phyloP scores from a whole-genome alignment of 30 jellyfish, hydroid and myxozoan species.

The Cassiopea andromeda region DNA sequence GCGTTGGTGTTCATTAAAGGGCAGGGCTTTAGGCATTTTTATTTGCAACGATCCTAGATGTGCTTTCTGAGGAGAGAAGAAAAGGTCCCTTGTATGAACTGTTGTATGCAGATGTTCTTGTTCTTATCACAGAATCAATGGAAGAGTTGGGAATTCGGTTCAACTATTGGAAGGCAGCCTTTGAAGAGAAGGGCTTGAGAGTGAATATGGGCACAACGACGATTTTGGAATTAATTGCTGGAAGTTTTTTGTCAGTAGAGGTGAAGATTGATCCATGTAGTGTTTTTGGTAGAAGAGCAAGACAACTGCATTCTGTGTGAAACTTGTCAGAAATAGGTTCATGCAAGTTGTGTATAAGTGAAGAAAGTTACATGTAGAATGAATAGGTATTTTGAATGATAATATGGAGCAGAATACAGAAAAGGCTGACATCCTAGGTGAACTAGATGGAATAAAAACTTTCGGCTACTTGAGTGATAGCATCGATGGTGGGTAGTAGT shows the following conservation, averaged over 20 bases:
- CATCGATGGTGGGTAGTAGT: background rate
- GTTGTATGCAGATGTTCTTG: constrained; percentile 30
- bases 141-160: constrained; percentile 4
- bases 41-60: constrained; percentile 2
- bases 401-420: background rate
- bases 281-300: constrained; percentile 6
- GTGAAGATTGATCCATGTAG: constrained; percentile 28
- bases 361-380: constrained; percentile 11
- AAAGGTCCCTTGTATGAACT: constrained; percentile 35
- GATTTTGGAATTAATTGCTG: constrained; percentile 8
- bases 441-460: constrained; percentile 22
- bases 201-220: constrained; percentile 10
- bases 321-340: constrained; percentile 29
- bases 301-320: constrained; percentile 9
- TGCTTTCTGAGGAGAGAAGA: constrained; percentile 8
- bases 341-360: constrained; percentile 4
- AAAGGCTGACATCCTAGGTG: constrained; percentile 5
- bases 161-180: constrained; percentile 21
- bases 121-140: constrained; percentile 16
- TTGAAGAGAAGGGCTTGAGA: constrained; percentile 32
- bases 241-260: constrained; percentile 4
- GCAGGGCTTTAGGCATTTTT: background rate
- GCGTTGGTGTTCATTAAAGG: background rate
- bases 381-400: background rate
- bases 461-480: constrained; percentile 16